Evolutionary conservation across 1,140 invertebrate species (phyloP), one percentile per base, ranked within the genome.

Genomic region (Dendrolimus punctatus): DNA sequence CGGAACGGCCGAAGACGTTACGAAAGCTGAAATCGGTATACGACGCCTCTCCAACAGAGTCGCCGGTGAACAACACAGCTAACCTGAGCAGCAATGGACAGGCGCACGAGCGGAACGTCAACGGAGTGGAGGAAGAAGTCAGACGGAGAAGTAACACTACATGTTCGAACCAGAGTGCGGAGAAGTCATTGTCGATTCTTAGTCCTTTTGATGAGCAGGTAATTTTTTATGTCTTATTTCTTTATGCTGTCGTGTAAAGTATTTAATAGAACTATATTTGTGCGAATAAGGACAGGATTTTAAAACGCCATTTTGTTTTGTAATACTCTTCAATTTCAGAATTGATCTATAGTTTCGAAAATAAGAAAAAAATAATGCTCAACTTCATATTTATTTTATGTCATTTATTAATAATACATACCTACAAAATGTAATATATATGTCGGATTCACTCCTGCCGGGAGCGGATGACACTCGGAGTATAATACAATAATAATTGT

Each of bases 181-280:
- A 90, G 54, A 92, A 93, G 68, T 90, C 90, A 5, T 85, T 93
- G 49, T 93, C 92, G 8, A 91, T 94, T 51, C 90, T 96, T 59
- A 96, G 94, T 71, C 95, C 95, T 0, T 96, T 97, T 79, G 95
- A 97, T 88, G 95, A 97, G 72, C 91, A 91, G 77, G 87, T 88
- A 66, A 66, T 39, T 6, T 10, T n/a, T 40, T 8, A 36, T 41
- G 40, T 39, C 46, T 45, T 8, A 39, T 39, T 45, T 52, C 8
- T 8, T 49, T 36, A 23, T 23, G 6, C 23, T 5, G 1, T 48
- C 5, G 23, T 37, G 5, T 2, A 6, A 37, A 48, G 2, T 48
- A 37, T 48, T 48, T 46, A n/a, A 9, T 23, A 46, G 8, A 9
- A 23, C 10, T 46, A 23, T 9, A 43, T 9, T 8, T n/a, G 6